These are phyloP conservation scores for human DNA, from an alignment of 2,113 vertebrate genomes.

Conservation along the genomic window GRCh38 chr13:31110501-31111000, in stretches of 20 bases:
- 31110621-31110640: neutral
- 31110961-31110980: neutral
- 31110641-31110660: neutral
- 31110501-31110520: neutral
- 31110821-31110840: neutral
- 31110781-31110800: accelerated
- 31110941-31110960: neutral
- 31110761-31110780: neutral
- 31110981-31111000: neutral
- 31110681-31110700: neutral
- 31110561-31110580: neutral
- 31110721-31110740: neutral
- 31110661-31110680: neutral
- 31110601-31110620: neutral
- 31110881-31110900: neutral
- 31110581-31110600: neutral
- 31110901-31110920: neutral
- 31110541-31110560: neutral
- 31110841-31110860: neutral
- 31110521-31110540: neutral
- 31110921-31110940: neutral
- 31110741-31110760: neutral
- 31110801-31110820: accelerated
- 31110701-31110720: neutral
- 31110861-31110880: neutral